Evolutionary conservation across 2,113 vertebrate genomes (phyloP).

Genomic region (Oryzias melastigma): DNA sequence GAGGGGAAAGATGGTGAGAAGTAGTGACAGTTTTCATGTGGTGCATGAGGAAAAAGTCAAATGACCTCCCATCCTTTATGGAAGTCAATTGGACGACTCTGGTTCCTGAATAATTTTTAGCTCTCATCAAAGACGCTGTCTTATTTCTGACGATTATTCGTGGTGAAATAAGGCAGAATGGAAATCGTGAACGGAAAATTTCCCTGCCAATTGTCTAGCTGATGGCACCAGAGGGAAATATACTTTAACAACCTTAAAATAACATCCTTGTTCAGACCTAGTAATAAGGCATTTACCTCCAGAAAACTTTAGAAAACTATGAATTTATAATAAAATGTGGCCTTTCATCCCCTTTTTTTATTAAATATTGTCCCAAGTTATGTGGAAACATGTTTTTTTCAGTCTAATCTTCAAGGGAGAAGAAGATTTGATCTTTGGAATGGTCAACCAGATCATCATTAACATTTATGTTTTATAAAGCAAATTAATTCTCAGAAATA

Average conservation of each 20-base stretch:
- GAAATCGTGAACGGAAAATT: background rate
- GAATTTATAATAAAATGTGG: too few relatives aligned
- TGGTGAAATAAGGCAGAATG: background rate
- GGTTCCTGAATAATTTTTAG: background rate
- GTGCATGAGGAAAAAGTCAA: background rate
- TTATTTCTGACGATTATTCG: background rate
- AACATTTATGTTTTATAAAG: too few relatives aligned
- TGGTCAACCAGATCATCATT: too few relatives aligned
- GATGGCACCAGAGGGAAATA: too few relatives aligned
- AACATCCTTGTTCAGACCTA: background rate
- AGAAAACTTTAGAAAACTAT: too few relatives aligned
- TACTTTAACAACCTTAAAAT: background rate
- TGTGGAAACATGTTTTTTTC: too few relatives aligned
- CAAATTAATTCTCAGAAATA: too few relatives aligned
- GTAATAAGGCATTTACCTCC: background rate
- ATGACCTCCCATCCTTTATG: background rate
- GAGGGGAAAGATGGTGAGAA: slow-evolving; percentile 67
- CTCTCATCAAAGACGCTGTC: background rate
- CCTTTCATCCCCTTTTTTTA: too few relatives aligned
- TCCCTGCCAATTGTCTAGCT: too few relatives aligned
- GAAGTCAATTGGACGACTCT: background rate
- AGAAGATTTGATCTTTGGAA: too few relatives aligned
- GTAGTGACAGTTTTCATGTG: slow-evolving; percentile 46
- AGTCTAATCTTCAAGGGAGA: too few relatives aligned
- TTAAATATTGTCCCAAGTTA: too few relatives aligned